Base-by-base conservation (phyloP, 2,797 vertebrate genomes). In the Rhodeus uyekii region DNA sequence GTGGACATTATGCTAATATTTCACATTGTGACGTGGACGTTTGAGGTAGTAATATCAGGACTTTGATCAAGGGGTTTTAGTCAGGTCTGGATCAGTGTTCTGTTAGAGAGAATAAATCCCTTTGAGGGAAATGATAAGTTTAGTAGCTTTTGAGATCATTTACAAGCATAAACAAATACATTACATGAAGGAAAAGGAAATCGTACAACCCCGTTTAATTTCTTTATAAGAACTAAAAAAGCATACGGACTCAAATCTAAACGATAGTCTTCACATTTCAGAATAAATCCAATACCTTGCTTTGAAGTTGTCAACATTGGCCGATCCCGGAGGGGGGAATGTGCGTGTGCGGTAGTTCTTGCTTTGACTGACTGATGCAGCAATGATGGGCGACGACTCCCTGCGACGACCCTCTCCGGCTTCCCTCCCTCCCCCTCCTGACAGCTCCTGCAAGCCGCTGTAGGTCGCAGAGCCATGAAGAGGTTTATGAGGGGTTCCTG, bases 261-360 rank as follows among this genome's bases (percentile, higher is more conserved):
- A 22, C 2, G n/a, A 14, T 76, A 77, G 53, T 14, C 38, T n/a
- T 12, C 13, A 12, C 5, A 48, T 72, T 72, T 34, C 27, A n/a
- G 39, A 46, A 29, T 50, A 60, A 58, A 61, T 3, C 42, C 50
- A 42, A 10, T 38, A 94, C 94, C 94, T 93, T 63, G 92, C 89
- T 90, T 94, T 94, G 77, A 94, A 92, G 71, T 87, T 76, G 34
- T 94, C 93, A 18, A 86, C 86, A 78, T 91, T 93, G 76, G 85
- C 71, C 3, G 92, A 94, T 77, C 94, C 93, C 7, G 92, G 92
- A 76, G 91, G 89, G 0, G 91, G 93, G 89, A 95, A 96, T 0
- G 95, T 93, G 89, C 94, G 95, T 0, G 95, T 95, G 78, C 91
- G 90, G 90, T 96, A 96, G 74, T 91, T 93, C 94, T 95, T 96